These are phyloP conservation scores for Agrilus cyanescens DNA, from an alignment of 2,888 invertebrate genomes.

Conservation along the genomic window DNA sequence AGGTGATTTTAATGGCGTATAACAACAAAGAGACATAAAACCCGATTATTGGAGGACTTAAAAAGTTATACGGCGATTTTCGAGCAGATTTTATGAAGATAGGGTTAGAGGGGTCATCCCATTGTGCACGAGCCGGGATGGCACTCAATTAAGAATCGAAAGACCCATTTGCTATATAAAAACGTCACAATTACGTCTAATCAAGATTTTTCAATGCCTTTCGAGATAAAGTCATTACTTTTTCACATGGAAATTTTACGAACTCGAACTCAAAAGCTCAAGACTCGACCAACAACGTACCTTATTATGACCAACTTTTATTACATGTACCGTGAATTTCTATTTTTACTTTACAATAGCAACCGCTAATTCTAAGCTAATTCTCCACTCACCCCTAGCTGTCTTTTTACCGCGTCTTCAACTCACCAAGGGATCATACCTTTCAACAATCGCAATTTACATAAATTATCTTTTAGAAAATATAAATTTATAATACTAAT, in stretches of 20 bases:
- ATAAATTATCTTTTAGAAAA: no score
- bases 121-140: slow-evolving; percentile 17
- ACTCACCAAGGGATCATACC: no score
- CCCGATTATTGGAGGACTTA: slow-evolving; percentile 28
- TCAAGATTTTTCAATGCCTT: slow-evolving; percentile 1
- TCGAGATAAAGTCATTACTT: slow-evolving; percentile 12
- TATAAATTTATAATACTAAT: no score
- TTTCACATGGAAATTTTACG: slow-evolving; percentile 5
- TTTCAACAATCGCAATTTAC: no score
- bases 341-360: no score
- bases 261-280: no score
- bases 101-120: slow-evolving; percentile 23
- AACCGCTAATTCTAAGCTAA: no score
- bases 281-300: no score
- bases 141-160: slow-evolving; percentile 19
- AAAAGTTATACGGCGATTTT: slow-evolving; percentile 17
- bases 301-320: no score
- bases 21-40: slow-evolving; percentile 31
- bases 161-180: slow-evolving; percentile 16
- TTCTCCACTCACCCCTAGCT: no score
- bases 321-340: no score
- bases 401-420: no score
- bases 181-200: slow-evolving; percentile 4
- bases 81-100: slow-evolving; percentile 25
- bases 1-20: slow-evolving; percentile 34